Percentiles rank a stretch among this genome's conserved stretches.
These are phyloP conservation scores for Euplexia lucipara DNA, from an alignment of 2,888 invertebrate genomes.

Conservation along the genomic window DNA sequence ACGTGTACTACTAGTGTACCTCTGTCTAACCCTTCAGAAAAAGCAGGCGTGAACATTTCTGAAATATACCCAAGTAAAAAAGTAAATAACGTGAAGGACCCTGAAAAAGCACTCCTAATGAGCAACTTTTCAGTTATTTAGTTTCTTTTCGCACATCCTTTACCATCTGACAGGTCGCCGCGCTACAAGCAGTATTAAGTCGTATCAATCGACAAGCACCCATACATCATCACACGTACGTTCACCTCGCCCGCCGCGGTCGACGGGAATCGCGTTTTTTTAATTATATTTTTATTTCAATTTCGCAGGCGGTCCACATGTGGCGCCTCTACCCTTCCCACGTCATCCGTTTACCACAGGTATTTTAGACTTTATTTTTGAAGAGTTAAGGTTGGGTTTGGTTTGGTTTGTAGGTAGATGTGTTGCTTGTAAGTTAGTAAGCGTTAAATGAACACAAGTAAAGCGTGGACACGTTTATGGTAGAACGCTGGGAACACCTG, in stretches of 20 bases:
- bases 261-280: constrained; percentile 72
- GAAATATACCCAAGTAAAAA: too few relatives aligned
- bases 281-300: constrained; percentile 77
- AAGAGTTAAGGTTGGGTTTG: constrained; percentile 45
- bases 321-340: constrained; percentile 83
- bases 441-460: constrained; percentile 81
- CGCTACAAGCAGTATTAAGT: constrained; percentile 47
- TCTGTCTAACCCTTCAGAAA: too few relatives aligned
- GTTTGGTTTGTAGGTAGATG: constrained; percentile 14
- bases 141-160: constrained; percentile 22
- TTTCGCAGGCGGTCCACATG: constrained; percentile 82
- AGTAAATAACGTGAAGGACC: too few relatives aligned
- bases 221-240: constrained; percentile 66
- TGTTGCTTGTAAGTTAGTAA: constrained; percentile 65
- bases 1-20: too few relatives aligned
- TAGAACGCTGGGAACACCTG: constrained; percentile 82
- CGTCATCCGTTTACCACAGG: constrained; percentile 53
- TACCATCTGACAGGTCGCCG: constrained; percentile 22
- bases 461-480: constrained; percentile 83
- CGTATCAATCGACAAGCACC: constrained; percentile 67
- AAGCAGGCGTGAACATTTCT: too few relatives aligned
- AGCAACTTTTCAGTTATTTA: constrained; percentile 8
- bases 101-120: not conserved
- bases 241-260: constrained; percentile 75
- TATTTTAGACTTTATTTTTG: constrained; percentile 47